Evolutionary conservation across 2,797 vertebrate species (phyloP), one percentile per base, ranked within the genome.

Genomic region (Melanotaenia nigrans): DNA sequence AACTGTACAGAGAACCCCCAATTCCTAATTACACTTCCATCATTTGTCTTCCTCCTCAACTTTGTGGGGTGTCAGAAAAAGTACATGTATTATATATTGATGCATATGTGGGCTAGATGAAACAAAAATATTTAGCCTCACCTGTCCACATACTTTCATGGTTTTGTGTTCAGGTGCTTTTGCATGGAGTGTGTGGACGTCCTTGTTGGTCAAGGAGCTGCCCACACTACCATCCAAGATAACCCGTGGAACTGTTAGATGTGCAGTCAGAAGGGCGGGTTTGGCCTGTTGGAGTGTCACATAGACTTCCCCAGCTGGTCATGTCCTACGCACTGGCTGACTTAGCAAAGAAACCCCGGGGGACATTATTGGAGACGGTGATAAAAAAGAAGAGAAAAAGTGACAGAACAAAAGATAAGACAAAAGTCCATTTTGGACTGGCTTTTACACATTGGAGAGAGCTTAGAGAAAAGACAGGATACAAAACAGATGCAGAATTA

Each of bases 201-300:
- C 77, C 93, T 99, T 72, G 97, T 99, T 65, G 97, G 97, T 40
- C 96, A 95, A 0, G 97, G 97, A 0, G 97, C 97, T 0, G 96
- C 97, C 0, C 96, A 96, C 73, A 94, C 96, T 0, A 97, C 97
- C 90, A 99, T 99, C 81, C 98, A 98, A 70, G 97, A 99, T 84
- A 97, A 99, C 85, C 97, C 97, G 10, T 99, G 97, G 97, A 99
- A 98, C 94, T 99, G 97, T 94, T 99, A 96, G 92, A 99, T 98
- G 97, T 99, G 97, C 0, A 94, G 96, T 65, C 95, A 95, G 71
- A 96, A 96, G 87, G 93, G 93, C 0, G 82, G 89, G 54, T 96
- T 95, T 0, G 97, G 97, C 49, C 94, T 98, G 73, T 92, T 99
- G 85, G 93, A 95, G 78, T 95, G 97, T 38, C 94, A 97, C 1